A percentile compares a stretch with the other conserved stretches of the same genome.
phyloP scores from a whole-genome alignment of 2,888 invertebrate genomes.

The Apomyelois bistriatella region DNA sequence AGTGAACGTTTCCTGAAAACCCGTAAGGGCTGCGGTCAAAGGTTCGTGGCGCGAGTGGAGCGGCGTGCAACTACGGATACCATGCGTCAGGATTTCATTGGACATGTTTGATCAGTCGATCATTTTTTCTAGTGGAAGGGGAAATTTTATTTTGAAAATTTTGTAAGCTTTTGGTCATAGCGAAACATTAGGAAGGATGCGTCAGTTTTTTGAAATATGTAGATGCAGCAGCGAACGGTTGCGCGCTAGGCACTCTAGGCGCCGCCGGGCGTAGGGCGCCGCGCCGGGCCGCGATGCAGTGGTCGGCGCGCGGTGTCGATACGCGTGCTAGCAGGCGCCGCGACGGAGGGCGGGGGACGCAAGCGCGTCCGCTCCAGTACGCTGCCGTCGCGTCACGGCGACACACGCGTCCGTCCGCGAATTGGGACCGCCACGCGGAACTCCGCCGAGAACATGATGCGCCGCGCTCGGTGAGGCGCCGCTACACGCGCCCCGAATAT shows the following conservation, averaged over 20 bases:
- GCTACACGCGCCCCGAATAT: slow-evolving; percentile 52
- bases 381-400: slow-evolving; percentile 55
- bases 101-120: background rate
- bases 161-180: too few relatives aligned
- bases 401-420: slow-evolving; percentile 48
- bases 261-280: slow-evolving; percentile 27
- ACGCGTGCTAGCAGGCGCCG: slow-evolving; percentile 49
- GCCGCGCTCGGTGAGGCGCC: slow-evolving; percentile 65
- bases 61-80: background rate
- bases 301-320: slow-evolving; percentile 68
- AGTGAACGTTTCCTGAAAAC: slow-evolving; percentile 46
- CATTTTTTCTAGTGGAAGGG: too few relatives aligned
- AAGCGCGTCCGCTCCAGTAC: slow-evolving; percentile 62
- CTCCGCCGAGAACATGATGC: slow-evolving; percentile 58
- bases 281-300: slow-evolving; percentile 56
- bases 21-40: slow-evolving; percentile 38
- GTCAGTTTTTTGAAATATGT: background rate
- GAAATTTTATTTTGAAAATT: too few relatives aligned
- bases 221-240: slow-evolving; percentile 18
- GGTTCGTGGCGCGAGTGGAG: slow-evolving; percentile 20
- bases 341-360: slow-evolving; percentile 42
- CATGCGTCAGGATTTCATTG: background rate
- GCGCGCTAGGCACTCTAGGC: slow-evolving; percentile 32
- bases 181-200: background rate
- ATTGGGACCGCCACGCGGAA: slow-evolving; percentile 59